Evolutionary conservation across 2,113 vertebrate species (phyloP), one percentile per base, ranked within the genome.

Genomic region (Scopus umbretta): DNA sequence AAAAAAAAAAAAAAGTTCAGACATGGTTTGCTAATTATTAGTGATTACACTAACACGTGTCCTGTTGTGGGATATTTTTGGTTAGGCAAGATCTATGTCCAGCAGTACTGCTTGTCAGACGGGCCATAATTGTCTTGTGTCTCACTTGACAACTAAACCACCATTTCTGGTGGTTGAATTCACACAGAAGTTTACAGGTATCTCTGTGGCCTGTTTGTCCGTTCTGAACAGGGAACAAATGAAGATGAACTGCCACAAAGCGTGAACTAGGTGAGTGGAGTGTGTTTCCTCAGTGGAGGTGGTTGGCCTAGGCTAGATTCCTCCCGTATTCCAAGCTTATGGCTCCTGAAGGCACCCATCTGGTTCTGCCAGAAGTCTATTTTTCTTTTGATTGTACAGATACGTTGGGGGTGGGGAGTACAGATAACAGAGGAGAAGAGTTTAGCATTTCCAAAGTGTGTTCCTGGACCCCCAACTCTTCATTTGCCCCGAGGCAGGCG

Each of bases 201-300:
- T 22, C 25, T 63, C 26, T 27, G 3, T 6, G 26, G 49, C 66
- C 36, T 58, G 17, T 4, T 85, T 52, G 38, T 75, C 56, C 10
- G 30, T 56, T 74, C 58, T 58, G 25, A 76, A 40, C 58, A 52
- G 47, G 23, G 34, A 91, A 52, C 26, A 78, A 53, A 74, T 10
- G 23, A 86, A 66, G 18, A 79, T 18, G 43, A 74, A 42, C 47
- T 40, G 42, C 47, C 58, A 67, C 36, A 80, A 52, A 59, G 45
- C 0, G 0, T n/a, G 26, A 56, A 36, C 16, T 16, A 40, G 21
- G 20, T 43, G 67, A 68, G 13, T 38, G 32, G n/a, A 53, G 13
- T 21, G 10, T 52, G 62, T 40, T 80, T 80, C n/a, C 55, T 53
- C 0, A 0, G 16, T 30, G 53, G 14, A 73, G 10, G 20, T 40